Percentiles rank a stretch among this genome's conserved stretches.
These are phyloP conservation scores for Drosophila tropicalis DNA, from an alignment of 1,140 invertebrate species.

Conservation along the genomic window DNA sequence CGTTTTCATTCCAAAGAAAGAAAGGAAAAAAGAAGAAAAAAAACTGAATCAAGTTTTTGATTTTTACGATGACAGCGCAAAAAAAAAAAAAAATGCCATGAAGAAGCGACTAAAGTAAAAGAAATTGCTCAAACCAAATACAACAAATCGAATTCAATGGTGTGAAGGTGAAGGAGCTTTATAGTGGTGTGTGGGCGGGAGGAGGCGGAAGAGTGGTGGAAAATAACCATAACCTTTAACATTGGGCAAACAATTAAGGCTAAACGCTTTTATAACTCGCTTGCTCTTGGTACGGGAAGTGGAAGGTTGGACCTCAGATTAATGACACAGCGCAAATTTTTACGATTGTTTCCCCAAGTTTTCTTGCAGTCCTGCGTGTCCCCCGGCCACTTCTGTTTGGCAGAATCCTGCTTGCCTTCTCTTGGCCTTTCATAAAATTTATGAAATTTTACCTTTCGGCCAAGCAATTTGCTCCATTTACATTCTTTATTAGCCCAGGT, in stretches of 20 bases:
- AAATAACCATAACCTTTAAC: slow-evolving; percentile 59
- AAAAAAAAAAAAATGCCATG: slow-evolving; percentile 16
- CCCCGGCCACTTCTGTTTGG: not conserved
- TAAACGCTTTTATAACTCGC: slow-evolving; percentile 61
- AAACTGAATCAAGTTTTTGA: slow-evolving; percentile 29
- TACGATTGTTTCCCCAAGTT: slow-evolving; percentile 59
- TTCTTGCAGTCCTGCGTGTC: not conserved
- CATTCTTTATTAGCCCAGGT: slow-evolving; percentile 57
- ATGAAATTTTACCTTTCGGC: slow-evolving; percentile 45
- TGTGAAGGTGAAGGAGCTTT: not conserved
- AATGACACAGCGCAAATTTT: slow-evolving; percentile 62
- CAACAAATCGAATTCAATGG: slow-evolving; percentile 58
- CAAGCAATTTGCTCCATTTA: slow-evolving; percentile 80
- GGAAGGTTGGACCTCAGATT: slow-evolving; percentile 43
- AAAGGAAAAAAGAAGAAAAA: not conserved
- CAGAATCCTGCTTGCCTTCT: not conserved
- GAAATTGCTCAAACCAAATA: slow-evolving; percentile 54
- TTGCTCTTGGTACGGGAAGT: slow-evolving; percentile 39
- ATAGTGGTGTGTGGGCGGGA: not conserved
- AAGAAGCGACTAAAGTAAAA: slow-evolving; percentile 18
- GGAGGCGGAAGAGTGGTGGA: no score
- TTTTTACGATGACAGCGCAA: slow-evolving; percentile 55
- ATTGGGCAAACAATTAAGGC: slow-evolving; percentile 52
- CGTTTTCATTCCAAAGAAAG: slow-evolving; percentile 29
- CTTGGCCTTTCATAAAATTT: slow-evolving; percentile 45